Conservation (phyloP, 2,888 invertebrate species). For the Molorchus minor region DNA sequence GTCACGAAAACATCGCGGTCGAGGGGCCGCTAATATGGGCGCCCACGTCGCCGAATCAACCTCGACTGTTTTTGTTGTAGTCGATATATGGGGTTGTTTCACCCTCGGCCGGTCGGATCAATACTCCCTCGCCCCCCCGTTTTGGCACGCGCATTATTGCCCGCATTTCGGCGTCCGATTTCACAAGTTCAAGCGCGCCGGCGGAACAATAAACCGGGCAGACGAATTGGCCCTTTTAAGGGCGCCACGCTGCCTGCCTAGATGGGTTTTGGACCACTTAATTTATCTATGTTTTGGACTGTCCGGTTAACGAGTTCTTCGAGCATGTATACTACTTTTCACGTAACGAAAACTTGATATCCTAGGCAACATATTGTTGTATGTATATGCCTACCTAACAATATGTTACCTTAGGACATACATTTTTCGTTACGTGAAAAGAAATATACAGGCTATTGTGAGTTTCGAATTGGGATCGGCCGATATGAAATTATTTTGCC, state of each 20-base stretch:
- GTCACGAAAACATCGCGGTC: slow-evolving; percentile 37
- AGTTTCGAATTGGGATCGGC: no score
- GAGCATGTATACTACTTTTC: no score
- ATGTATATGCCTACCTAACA: no score
- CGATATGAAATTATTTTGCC: no score
- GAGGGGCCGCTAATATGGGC: slow-evolving; percentile 20
- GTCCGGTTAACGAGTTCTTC: neutral
- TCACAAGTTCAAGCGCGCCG: slow-evolving; percentile 9
- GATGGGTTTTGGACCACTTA: neutral
- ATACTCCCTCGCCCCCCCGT: slow-evolving; percentile 35
- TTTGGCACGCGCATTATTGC: slow-evolving; percentile 8
- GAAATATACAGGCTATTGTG: no score
- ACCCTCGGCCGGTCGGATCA: slow-evolving; percentile 36
- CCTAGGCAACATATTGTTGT: no score
- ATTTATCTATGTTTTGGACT: neutral
- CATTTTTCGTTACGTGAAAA: no score
- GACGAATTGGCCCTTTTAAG: no score
- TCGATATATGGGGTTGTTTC: slow-evolving; percentile 31
- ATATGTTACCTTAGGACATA: no score
- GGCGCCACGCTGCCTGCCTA: slow-evolving; percentile 16
- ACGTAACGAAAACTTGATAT: no score
- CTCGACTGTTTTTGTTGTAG: slow-evolving; percentile 31
- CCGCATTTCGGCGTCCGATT: neutral
- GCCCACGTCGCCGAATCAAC: slow-evolving; percentile 31
- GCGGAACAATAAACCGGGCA: no score